Evolutionary conservation across 1,140 invertebrate species (phyloP).

Genomic region (Leptopilina boulardi): DNA sequence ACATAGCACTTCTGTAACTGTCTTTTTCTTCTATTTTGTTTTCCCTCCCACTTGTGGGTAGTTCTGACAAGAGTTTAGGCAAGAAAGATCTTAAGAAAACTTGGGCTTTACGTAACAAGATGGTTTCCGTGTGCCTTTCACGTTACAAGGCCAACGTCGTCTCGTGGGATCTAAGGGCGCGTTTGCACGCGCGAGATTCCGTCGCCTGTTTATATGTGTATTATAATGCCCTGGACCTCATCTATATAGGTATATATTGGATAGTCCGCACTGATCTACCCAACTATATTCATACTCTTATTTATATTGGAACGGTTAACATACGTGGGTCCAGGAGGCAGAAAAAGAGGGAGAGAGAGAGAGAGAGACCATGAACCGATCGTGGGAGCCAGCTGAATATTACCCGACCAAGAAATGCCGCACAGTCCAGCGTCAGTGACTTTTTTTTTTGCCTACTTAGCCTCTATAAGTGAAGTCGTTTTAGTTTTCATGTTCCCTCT

Average conservation of each 20-base stretch:
- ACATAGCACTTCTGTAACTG: too few species aligned
- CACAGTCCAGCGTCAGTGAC: not conserved
- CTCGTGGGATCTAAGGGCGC: constrained; percentile 64
- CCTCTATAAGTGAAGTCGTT: constrained; percentile 48
- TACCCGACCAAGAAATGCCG: constrained; percentile 7
- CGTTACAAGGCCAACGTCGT: constrained; percentile 66
- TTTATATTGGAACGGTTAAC: constrained; percentile 10
- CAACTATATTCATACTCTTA: not conserved
- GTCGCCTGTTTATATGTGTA: constrained; percentile 32
- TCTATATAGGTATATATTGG: not conserved
- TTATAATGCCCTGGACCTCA: not conserved
- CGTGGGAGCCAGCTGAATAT: constrained; percentile 64
- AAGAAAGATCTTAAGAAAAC: constrained; percentile 61
- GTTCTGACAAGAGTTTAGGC: not conserved
- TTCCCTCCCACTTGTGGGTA: not conserved
- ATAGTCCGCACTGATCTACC: not conserved
- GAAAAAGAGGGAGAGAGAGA: not conserved
- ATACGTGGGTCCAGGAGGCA: constrained; percentile 25
- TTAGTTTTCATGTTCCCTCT: not conserved
- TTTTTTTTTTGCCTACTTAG: constrained; percentile 41
- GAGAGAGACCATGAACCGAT: constrained; percentile 66
- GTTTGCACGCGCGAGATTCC: constrained; percentile 60
- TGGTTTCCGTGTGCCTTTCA: constrained; percentile 72
- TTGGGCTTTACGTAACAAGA: constrained; percentile 67
- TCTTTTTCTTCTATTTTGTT: not conserved